Evolutionary conservation across 2,797 vertebrate species (phyloP).

Genomic region (Botia kubotai): DNA sequence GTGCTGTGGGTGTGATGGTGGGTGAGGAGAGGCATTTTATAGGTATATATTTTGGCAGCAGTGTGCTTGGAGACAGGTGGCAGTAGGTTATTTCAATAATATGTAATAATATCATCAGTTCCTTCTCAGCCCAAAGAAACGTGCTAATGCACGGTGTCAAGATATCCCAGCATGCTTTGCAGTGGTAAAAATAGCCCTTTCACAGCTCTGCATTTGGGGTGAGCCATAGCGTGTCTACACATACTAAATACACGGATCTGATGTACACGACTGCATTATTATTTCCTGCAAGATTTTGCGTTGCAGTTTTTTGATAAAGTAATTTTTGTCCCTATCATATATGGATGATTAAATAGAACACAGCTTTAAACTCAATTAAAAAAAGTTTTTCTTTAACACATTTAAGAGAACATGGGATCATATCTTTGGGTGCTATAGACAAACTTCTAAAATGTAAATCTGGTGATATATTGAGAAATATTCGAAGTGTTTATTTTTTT

Average conservation of each 20-base stretch:
- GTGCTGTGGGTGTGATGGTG: constrained; percentile 74
- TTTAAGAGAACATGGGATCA: too few species aligned
- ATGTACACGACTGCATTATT: not conserved
- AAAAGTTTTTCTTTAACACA: too few species aligned
- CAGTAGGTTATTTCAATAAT: constrained; percentile 94
- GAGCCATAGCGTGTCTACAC: not conserved
- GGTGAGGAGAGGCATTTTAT: constrained; percentile 88
- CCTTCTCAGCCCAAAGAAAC: constrained; percentile 73
- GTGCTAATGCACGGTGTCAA: constrained; percentile 48
- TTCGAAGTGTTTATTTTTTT: too few species aligned
- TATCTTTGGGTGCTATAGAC: too few species aligned
- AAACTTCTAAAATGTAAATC: too few species aligned
- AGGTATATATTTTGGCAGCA: constrained; percentile 86
- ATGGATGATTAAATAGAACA: too few species aligned
- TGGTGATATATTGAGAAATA: too few species aligned
- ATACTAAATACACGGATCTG: not conserved
- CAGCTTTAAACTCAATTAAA: too few species aligned
- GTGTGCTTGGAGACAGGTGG: constrained; percentile 89
- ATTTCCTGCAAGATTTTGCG: too few species aligned
- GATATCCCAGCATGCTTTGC: constrained; percentile 54
- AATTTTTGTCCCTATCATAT: too few species aligned
- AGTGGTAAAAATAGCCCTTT: not conserved
- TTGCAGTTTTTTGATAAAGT: too few species aligned
- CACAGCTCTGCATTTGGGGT: constrained; percentile 48
- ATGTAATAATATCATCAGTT: constrained; percentile 91